These are phyloP conservation scores for Callipepla squamata DNA, from an alignment of 2,113 vertebrate species.

Conservation along the genomic window DNA sequence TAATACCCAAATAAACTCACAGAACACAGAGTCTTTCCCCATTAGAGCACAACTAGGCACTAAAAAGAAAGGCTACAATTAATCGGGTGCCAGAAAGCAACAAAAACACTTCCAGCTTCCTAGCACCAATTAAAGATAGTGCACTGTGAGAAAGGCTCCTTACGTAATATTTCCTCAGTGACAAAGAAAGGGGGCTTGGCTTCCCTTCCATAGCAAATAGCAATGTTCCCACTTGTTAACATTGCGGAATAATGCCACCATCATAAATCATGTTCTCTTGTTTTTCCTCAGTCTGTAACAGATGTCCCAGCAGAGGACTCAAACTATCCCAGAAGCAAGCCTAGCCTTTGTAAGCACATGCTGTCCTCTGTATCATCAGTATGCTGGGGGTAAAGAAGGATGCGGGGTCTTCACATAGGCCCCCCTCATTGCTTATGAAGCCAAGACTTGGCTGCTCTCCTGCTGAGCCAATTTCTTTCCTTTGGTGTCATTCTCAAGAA, in stretches of 20 bases:
- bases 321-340: neutral
- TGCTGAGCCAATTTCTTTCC: neutral
- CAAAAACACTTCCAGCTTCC: slow-evolving; percentile 64
- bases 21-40: slow-evolving; percentile 65
- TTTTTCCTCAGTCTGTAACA: neutral
- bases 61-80: slow-evolving; percentile 65
- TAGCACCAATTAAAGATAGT: slow-evolving; percentile 33
- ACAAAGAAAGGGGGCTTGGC: neutral
- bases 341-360: neutral
- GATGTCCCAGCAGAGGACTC: neutral
- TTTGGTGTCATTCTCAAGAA: neutral
- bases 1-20: slow-evolving; percentile 36
- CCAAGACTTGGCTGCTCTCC: neutral
- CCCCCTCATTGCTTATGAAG: rapidly evolving
- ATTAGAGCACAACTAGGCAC: slow-evolving; percentile 21
- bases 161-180: neutral
- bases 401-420: neutral
- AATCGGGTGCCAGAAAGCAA: slow-evolving; percentile 70
- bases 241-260: neutral
- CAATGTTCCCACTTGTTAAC: neutral
- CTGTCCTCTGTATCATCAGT: neutral
- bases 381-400: neutral
- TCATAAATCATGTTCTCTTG: neutral
- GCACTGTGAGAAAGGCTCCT: slow-evolving; percentile 44
- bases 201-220: slow-evolving; percentile 14